These are phyloP conservation scores for Idris sp. DNA, from an alignment of 1,140 invertebrate genomes.

Conservation along the genomic window DNA sequence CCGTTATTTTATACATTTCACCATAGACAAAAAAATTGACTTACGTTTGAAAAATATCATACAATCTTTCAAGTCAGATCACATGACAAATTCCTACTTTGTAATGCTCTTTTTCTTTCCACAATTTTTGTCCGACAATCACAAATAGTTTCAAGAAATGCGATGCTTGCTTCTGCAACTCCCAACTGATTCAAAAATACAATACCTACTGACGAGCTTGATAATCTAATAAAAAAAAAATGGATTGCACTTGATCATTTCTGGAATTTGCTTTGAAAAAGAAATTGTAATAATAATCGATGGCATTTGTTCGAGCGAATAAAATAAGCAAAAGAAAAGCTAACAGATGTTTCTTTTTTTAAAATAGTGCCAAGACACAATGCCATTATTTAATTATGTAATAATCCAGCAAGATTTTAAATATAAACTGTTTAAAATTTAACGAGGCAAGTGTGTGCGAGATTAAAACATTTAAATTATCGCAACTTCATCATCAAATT, in stretches of 20 bases:
- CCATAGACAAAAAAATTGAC: neutral
- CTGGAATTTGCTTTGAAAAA: neutral
- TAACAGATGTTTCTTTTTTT: too few relatives aligned
- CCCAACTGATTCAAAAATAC: conserved; percentile 38
- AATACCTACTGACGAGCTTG: conserved; percentile 22
- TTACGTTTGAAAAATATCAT: conserved; percentile 4
- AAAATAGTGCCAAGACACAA: too few relatives aligned
- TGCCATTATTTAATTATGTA: too few relatives aligned
- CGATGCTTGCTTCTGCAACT: conserved; percentile 36
- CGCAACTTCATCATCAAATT: conserved; percentile 13
- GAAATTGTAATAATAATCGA: neutral
- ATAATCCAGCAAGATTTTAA: too few relatives aligned
- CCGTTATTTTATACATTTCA: too few relatives aligned
- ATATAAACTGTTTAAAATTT: too few relatives aligned
- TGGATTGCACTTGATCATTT: conserved; percentile 9
- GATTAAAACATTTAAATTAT: conserved; percentile 23
- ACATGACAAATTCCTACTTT: conserved; percentile 19
- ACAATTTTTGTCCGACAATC: conserved; percentile 24
- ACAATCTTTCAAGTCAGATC: conserved; percentile 23
- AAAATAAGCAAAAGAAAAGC: too few relatives aligned
- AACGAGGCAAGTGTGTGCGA: neutral
- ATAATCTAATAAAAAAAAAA: conserved; percentile 26
- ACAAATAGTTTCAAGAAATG: conserved; percentile 29
- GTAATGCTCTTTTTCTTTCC: conserved; percentile 5
- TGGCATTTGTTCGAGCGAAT: too few relatives aligned